Base-by-base conservation (phyloP, 2,888 invertebrate species). In the Pheosia gnoma region DNA sequence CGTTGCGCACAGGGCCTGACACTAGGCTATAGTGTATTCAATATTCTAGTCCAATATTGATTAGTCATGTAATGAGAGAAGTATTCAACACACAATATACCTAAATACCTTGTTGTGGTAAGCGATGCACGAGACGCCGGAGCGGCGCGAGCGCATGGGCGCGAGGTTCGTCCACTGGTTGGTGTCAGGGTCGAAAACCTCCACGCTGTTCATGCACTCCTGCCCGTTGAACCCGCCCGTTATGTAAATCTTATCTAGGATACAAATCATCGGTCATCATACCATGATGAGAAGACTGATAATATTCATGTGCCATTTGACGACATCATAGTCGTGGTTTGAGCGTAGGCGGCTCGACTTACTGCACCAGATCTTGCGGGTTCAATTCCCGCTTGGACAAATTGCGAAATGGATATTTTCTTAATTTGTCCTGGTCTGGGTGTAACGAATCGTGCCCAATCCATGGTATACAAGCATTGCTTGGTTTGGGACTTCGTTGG, bases 221-320 rank as follows among this genome's bases (percentile, higher is more conserved):
- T 97, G 97, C 0, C 98, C 98, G 85, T 98, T 98, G 87, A 98
- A 98, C 0, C 98, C 98, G 3, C 98, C 98, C 59, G 96, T 96
- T 72, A 97, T 96, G 87, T 96, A 97, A 74, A 97, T 96, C 81
- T 96, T 96, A 67, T 95, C 96, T 96, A 66, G 39, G 68, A 4
- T 58, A 59, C 5, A 9, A 47, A 3, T 10, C 10, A 10, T 4
- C 10, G 10, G 45, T 45, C 5, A 11, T 11, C 4, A 47, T 11
- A 11, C 47, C 11, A n/a, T 3, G 5, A n/a, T 4, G n/a, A 5
- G 9, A 11, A n/a, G 8, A 43, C 9, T 9, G 7, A 43, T 1
- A 9, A 10, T 41, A 7, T 41, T 5, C 8, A 8, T 41, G 8
- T 41, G 6, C 2, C 7, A 41, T 41, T 7, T 41, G 41, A 41